A percentile compares a stretch with the other conserved stretches of the same genome.
These are phyloP conservation scores for Pampus argenteus DNA, from an alignment of 2,797 vertebrate species.

Conservation along the genomic window DNA sequence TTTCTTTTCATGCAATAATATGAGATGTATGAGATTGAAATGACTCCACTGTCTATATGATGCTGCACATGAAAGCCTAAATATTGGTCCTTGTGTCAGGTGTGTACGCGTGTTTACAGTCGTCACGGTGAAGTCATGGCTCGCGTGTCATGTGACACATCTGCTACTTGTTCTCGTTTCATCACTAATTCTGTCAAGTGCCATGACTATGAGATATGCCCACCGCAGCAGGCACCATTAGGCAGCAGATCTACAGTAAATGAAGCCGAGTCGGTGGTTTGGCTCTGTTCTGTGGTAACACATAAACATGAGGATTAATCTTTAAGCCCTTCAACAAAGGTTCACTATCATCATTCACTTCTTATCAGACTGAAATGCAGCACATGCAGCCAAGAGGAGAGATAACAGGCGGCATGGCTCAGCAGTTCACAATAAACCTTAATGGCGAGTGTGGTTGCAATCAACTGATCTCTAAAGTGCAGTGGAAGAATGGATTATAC, in stretches of 20 bases:
- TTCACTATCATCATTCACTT: conserved; percentile 62
- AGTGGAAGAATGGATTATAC: conserved; percentile 44
- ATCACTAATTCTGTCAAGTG: conserved; percentile 21
- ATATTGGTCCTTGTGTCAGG: conserved; percentile 17
- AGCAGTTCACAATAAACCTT: conserved; percentile 49
- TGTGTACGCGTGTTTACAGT: conserved; percentile 30
- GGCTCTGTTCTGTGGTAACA: conserved; percentile 34
- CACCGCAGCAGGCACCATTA: conserved; percentile 51
- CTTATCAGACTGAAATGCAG: conserved; percentile 49
- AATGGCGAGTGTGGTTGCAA: conserved; percentile 41
- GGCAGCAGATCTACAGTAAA: conserved; percentile 56
- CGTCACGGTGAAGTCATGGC: conserved; percentile 17
- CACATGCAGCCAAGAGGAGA: conserved; percentile 38
- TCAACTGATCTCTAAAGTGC: conserved; percentile 60
- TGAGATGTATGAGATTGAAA: conserved; percentile 24
- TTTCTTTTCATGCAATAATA: conserved; percentile 7
- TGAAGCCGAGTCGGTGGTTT: conserved; percentile 35
- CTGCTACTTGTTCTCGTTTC: conserved; percentile 8
- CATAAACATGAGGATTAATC: conserved; percentile 75
- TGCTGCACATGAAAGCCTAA: neutral
- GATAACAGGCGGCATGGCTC: conserved; percentile 55
- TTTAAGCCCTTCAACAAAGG: conserved; percentile 62
- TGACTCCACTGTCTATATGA: neutral
- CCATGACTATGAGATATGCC: conserved; percentile 30
- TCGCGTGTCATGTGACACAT: conserved; percentile 17